Conservation (phyloP, 2,797 vertebrate genomes). For the Phataginus tricuspis region DNA sequence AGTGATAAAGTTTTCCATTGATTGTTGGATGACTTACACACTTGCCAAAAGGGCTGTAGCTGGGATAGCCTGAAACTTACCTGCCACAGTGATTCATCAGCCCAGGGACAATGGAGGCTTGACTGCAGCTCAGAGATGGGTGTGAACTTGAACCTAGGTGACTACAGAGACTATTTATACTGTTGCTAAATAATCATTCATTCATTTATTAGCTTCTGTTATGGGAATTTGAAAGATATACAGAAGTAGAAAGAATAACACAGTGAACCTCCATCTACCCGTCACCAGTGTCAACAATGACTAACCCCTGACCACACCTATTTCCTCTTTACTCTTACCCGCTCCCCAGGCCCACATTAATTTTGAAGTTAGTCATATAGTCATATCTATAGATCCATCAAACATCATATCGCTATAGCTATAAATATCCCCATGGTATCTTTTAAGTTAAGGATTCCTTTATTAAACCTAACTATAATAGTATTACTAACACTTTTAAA, state of each 20-base stretch:
- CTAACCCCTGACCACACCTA: not conserved
- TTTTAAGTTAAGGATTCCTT: not conserved
- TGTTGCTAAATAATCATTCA: not conserved
- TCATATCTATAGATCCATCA: not conserved
- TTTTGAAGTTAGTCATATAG: not conserved
- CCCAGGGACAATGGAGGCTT: not conserved
- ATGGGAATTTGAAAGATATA: not conserved
- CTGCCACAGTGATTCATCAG: not conserved
- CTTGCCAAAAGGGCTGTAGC: not conserved
- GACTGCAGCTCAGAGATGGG: not conserved
- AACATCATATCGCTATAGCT: not conserved
- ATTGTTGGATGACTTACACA: not conserved
- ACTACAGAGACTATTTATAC: not conserved
- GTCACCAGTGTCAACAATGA: not conserved
- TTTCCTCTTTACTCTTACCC: not conserved
- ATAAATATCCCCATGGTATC: not conserved
- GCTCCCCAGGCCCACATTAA: not conserved
- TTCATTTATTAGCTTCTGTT: not conserved
- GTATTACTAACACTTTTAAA: not conserved
- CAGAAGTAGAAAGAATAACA: not conserved
- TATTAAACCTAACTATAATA: not conserved
- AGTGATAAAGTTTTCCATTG: not conserved
- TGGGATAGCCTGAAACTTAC: not conserved
- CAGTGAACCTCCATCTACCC: not conserved
- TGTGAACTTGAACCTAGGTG: not conserved